phyloP scores from a whole-genome alignment of 1,140 invertebrate genomes.

The Anastrepha ludens region DNA sequence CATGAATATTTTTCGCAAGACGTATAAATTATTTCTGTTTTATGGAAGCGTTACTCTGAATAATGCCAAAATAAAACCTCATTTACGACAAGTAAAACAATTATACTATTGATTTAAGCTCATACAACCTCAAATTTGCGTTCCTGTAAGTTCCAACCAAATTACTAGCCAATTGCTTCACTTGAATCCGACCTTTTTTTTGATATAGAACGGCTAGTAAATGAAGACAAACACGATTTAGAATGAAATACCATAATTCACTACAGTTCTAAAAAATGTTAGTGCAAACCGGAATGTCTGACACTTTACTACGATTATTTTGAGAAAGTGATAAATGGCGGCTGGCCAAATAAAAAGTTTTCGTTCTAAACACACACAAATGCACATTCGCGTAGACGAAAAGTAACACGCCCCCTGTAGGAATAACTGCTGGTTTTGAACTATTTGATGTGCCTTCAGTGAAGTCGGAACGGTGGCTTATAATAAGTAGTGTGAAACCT shows the following conservation, averaged over 20 bases:
- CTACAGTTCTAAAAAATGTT: background rate
- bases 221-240: background rate
- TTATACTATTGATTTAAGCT: no score
- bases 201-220: background rate
- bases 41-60: no score
- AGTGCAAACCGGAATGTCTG: background rate
- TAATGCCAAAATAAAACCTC: no score
- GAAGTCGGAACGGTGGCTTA: no score
- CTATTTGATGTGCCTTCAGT: no score
- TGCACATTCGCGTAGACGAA: background rate
- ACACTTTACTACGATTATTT: background rate
- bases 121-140: no score
- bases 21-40: no score
- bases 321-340: slow-evolving; percentile 11
- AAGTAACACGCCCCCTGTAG: background rate
- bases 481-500: no score
- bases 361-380: background rate
- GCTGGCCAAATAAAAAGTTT: background rate
- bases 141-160: background rate
- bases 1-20: no score
- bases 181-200: background rate
- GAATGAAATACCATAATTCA: slow-evolving; percentile 6
- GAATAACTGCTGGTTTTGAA: background rate
- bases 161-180: background rate
- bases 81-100: no score